Evolutionary conservation across 2,888 invertebrate genomes (phyloP).

Genomic region (Periphyllus acericola): DNA sequence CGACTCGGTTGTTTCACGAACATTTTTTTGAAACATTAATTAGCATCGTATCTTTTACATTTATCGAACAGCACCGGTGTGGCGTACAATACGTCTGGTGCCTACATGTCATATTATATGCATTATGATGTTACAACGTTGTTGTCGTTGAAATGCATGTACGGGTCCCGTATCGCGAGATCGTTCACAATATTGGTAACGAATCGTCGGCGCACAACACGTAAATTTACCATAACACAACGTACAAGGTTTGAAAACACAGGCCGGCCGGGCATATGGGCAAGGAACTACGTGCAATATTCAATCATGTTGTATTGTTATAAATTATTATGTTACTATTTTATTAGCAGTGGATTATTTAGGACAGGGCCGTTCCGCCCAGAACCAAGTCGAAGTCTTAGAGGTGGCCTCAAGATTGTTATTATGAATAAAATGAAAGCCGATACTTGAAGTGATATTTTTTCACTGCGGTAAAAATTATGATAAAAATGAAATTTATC

Average conservation of each 20-base stretch:
- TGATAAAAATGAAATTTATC: no score
- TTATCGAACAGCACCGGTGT: no score
- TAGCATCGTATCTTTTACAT: background rate
- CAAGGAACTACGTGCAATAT: background rate
- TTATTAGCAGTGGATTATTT: background rate
- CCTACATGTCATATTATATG: no score
- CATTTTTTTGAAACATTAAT: background rate
- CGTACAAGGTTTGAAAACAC: background rate
- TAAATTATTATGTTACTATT: background rate
- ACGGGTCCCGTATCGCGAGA: background rate
- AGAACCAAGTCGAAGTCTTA: no score
- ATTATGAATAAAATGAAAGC: no score
- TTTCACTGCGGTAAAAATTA: no score
- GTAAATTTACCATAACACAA: background rate
- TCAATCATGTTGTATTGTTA: background rate
- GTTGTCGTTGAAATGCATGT: background rate
- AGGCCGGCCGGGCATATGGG: background rate
- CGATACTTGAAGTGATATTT: no score
- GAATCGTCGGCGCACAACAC: background rate
- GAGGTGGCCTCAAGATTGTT: no score
- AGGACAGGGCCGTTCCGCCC: no score
- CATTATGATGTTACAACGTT: background rate
- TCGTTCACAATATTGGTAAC: background rate
- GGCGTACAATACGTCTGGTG: background rate
- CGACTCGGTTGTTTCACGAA: background rate